Evolutionary conservation across 2,113 vertebrate genomes (phyloP).

Genomic region (Petroica traversi): DNA sequence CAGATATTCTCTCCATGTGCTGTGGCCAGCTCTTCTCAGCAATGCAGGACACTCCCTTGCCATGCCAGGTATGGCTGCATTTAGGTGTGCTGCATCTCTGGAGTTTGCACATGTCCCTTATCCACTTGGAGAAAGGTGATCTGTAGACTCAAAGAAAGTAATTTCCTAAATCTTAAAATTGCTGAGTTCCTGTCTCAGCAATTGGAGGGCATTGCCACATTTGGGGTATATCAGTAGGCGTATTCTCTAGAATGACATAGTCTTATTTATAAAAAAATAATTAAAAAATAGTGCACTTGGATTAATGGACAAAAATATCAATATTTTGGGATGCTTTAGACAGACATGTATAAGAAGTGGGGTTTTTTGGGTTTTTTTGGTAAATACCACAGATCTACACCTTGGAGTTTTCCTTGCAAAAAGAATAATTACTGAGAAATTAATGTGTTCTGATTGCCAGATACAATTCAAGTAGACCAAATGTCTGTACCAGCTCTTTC

Average conservation of each 20-base stretch:
- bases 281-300: not conserved
- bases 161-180: not conserved
- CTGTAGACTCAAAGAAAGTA: not conserved
- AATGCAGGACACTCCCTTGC: not conserved
- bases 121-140: not conserved
- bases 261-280: not conserved
- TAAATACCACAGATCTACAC: not conserved
- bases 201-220: not conserved
- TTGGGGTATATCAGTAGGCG: not conserved
- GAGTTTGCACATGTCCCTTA: not conserved
- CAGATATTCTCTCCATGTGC: not conserved
- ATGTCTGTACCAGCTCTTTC: not conserved
- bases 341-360: not conserved
- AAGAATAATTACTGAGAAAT: not conserved
- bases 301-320: not conserved
- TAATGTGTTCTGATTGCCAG: not conserved
- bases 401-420: not conserved
- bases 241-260: not conserved
- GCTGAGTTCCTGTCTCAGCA: not conserved
- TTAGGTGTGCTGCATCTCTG: not conserved
- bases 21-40: not conserved
- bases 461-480: not conserved
- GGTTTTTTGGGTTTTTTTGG: not conserved
- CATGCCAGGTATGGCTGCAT: not conserved
- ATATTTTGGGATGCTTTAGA: not conserved